These are phyloP conservation scores for Armadillidium nasatum DNA, from an alignment of 1,140 invertebrate genomes.

Conservation along the genomic window DNA sequence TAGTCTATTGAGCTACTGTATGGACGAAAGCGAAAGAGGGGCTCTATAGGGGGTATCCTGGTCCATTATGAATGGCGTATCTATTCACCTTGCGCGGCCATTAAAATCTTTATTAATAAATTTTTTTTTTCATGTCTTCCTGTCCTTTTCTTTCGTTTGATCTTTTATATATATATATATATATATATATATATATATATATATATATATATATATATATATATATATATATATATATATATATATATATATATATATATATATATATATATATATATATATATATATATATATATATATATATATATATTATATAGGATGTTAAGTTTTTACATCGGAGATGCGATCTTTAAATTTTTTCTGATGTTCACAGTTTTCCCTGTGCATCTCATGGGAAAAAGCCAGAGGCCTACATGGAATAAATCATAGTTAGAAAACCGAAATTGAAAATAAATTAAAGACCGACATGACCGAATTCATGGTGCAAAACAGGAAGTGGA, in stretches of 20 bases:
- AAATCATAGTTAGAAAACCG: no score
- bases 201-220: constrained; percentile 8
- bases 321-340: no score
- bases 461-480: no score
- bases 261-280: constrained; percentile 15
- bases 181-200: constrained; percentile 15
- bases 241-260: constrained; percentile 12
- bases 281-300: constrained; percentile 4
- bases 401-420: no score
- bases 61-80: neutral
- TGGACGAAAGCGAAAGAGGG: no score
- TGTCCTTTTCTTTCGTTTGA: neutral
- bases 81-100: neutral
- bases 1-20: neutral
- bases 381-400: no score
- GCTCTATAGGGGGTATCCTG: no score
- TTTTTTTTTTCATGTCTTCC: neutral
- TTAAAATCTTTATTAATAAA: no score
- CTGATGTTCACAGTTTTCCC: no score
- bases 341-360: no score
- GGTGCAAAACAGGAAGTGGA: no score
- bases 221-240: neutral
- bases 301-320: neutral
- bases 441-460: no score
- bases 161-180: constrained; percentile 4